Base-by-base conservation (phyloP, 2,888 invertebrate genomes). In the Coelogynopora nodosa region DNA sequence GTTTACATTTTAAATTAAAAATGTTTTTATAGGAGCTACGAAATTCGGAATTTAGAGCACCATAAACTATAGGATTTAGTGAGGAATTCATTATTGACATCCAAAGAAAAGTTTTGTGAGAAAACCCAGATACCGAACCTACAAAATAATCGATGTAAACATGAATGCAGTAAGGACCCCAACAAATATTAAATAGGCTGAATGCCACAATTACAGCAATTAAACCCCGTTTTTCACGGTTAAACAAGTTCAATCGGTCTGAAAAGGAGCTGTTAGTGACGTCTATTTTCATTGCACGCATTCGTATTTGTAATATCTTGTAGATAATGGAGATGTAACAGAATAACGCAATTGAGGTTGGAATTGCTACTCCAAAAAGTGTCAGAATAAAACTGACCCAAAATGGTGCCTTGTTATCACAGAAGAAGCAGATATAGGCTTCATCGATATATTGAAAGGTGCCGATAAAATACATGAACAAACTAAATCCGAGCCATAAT, bases 91-190 rank as follows among this genome's bases (percentile, higher is more conserved):
- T 74, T 27, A 87, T 80, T 0, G 87, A 67, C 31, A 87, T 67
- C 87, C 87, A 87, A 31, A 87, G 86, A 23, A 87, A 10, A 23
- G 30, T 67, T 74, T 86, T 86, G 31, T 87, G 87, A 5, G 67
- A 18, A 13, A 0, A 18, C 0, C 29, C 67, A 23, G 30, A 30
- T 18, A 87, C 87, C 18, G 30, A 31, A 87, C n/a, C 28, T 67
- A 49, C 5, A 29, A 87, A 87, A 30, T 31, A 87, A 31, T 87
- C 87, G 27, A 87, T 86, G 30, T 87, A 87, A 18, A 87, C 67
- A 86, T 87, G 87, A 28, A 87, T 67, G 74, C 87, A 31, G 80
- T 87, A 87, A 0, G 87, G 87, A 18, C 86, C 86, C 87, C 87
- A 87, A 29, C 87, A 87, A 67, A 74, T 67, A 67, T 87, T 87